phyloP scores from a whole-genome alignment of 1,140 invertebrate genomes.

The Oscheius sp. region DNA sequence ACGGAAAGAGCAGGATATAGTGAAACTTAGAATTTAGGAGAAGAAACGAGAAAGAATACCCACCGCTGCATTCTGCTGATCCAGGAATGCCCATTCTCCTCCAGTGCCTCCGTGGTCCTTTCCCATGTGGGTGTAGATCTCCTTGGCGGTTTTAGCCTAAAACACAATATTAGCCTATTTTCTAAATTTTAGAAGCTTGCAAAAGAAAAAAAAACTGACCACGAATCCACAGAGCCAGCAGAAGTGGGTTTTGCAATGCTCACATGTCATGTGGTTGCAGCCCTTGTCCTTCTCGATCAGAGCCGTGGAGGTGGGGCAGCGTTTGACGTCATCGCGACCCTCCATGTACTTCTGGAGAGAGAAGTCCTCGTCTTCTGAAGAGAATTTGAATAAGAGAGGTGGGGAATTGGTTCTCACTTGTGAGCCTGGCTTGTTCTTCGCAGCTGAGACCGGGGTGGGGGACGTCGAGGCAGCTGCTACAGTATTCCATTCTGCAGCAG shows the following conservation, averaged over 20 bases:
- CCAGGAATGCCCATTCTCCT: too few relatives aligned
- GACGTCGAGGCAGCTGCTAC: too few relatives aligned
- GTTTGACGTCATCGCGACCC: neutral
- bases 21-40: too few relatives aligned
- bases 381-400: neutral
- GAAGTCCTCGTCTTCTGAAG: neutral
- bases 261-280: constrained; percentile 11
- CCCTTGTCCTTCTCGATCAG: constrained; percentile 8
- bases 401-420: neutral
- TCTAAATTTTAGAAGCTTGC: too few relatives aligned
- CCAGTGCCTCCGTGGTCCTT: neutral
- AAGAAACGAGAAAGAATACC: too few relatives aligned
- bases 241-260: constrained; percentile 10
- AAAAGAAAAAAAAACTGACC: neutral
- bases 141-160: neutral
- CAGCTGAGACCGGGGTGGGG: too few relatives aligned
- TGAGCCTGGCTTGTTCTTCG: too few relatives aligned
- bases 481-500: too few relatives aligned
- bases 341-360: neutral
- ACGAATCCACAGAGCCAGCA: constrained; percentile 9
- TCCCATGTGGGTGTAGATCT: neutral
- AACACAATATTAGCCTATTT: neutral
- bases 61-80: too few relatives aligned
- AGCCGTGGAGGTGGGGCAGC: neutral
- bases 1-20: too few relatives aligned